Evolutionary conservation across 2,797 vertebrate species (phyloP), one percentile per base, ranked within the genome.

Genomic region (Acropternis orthonyx): DNA sequence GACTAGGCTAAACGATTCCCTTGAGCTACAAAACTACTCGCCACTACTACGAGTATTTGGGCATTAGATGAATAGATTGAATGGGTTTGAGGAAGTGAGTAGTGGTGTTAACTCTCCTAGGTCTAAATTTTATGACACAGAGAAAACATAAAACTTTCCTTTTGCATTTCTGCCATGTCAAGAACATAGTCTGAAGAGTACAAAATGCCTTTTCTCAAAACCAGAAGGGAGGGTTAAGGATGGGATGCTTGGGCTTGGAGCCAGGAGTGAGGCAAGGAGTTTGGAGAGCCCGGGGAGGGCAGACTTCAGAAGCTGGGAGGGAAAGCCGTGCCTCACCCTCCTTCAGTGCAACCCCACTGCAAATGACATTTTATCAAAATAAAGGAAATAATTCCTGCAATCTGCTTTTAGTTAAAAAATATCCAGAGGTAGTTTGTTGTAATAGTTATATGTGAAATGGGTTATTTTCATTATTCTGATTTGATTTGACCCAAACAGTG

Each of bases 1-100:
- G 86, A 81, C 89, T 75, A 59, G 59, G 67, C 63, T 83, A 69
- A 88, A 88, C 10, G 41, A 85, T 95, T 88, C 88, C 93, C 95
- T 89, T 75, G 92, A 80, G 94, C 88, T 92, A 91, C 0, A 2
- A 94, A 94, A 72, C 80, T 81, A 15, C 48, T 84, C 26, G 7
- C 52, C 59, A 37, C 68, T 62, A 71, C 80, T 91, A 41, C 2
- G 30, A 90, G 61, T 67, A 59, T 56, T 65, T 89, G 91, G 78
- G 85, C 78, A 87, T 17, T 16, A 85, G 80, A 88, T 91, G 85
- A 96, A 91, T 65, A 80, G 81, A 48, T 18, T 88, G 71, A 85
- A 85, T 14, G 69, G 66, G 88, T 89, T 14, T 61, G 79, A 94
- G 84, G 92, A 91, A 92, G 79, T 10, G 41, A 84, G 43, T 2